phyloP scores from a whole-genome alignment of 2,797 vertebrate species.

The Dermochelys coriacea region DNA sequence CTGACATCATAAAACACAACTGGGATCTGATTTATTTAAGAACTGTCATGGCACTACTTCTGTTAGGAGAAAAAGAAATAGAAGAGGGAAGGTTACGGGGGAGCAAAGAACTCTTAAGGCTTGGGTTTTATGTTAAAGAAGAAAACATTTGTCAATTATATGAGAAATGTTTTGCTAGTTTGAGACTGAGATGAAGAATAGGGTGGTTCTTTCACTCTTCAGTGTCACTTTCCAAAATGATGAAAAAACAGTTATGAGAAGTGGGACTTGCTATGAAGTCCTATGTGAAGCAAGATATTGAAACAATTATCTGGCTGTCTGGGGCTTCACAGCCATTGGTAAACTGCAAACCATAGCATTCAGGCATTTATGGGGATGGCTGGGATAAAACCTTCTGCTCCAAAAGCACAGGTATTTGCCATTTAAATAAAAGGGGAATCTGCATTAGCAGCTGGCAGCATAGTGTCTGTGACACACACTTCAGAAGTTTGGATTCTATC shows the following conservation, averaged over 20 bases:
- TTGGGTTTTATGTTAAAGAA: not conserved
- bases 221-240: not conserved
- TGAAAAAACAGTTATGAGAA: not conserved
- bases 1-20: slow-evolving; percentile 71
- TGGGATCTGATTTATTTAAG: slow-evolving; percentile 61
- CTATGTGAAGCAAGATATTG: rapidly evolving
- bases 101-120: not conserved
- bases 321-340: not conserved
- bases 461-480: no score
- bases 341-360: not conserved
- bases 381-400: not conserved
- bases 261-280: not conserved
- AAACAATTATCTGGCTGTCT: not conserved
- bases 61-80: slow-evolving; percentile 34
- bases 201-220: not conserved
- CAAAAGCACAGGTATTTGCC: not conserved
- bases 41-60: slow-evolving; percentile 55
- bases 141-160: slow-evolving; percentile 1
- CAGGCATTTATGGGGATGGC: not conserved
- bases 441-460: not conserved
- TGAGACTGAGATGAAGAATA: rapidly evolving
- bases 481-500: no score
- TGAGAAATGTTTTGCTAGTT: not conserved
- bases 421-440: not conserved
- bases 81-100: not conserved